Conservation (phyloP, 2,113 vertebrate genomes). For the Neodon shergylaensis region DNA sequence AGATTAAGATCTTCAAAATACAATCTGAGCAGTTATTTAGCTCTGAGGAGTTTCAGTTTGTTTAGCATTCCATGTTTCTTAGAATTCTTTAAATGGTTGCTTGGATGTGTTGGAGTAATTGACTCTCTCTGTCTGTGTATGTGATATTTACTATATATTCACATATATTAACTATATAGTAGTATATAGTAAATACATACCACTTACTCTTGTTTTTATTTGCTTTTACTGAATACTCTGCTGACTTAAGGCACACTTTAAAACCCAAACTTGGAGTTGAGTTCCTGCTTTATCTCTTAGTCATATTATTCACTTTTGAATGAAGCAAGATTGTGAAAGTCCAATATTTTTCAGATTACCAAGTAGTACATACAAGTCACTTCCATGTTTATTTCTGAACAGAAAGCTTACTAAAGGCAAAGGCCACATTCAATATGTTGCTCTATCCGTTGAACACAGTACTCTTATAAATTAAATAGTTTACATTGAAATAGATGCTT, state of each 20-base stretch:
- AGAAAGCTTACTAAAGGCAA: neutral
- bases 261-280: neutral
- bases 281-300: neutral
- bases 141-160: neutral
- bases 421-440: neutral
- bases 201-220: slow-evolving; percentile 46
- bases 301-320: neutral
- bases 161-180: neutral
- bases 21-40: slow-evolving; percentile 68
- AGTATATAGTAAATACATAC: neutral
- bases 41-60: slow-evolving; percentile 61
- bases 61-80: slow-evolving; percentile 54
- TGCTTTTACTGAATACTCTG: neutral
- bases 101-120: slow-evolving; percentile 52
- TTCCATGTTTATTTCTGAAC: neutral
- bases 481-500: neutral
- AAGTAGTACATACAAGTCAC: neutral
- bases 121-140: neutral
- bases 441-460: neutral
- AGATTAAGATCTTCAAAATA: slow-evolving; percentile 73
- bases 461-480: neutral
- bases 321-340: neutral
- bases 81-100: slow-evolving; percentile 66
- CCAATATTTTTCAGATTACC: neutral
- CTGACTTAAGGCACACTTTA: neutral